A percentile compares a stretch with the other conserved stretches of the same genome.
Conservation (phyloP, 2,113 vertebrate species). For the Psilopsiagon aurifrons region DNA sequence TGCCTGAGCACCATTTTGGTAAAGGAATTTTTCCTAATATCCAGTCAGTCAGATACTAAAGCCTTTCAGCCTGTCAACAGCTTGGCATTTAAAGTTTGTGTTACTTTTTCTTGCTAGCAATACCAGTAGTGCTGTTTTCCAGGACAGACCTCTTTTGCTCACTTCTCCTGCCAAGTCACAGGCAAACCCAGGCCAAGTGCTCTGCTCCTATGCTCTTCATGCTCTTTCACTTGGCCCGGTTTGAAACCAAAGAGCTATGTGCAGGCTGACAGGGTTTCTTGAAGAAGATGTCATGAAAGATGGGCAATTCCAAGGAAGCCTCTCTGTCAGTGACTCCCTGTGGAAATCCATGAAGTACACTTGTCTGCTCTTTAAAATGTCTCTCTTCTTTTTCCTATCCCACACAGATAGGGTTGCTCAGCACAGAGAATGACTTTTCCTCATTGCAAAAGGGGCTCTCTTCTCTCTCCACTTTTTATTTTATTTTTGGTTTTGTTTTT, state of each 20-base stretch:
- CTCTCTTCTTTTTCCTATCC: background rate
- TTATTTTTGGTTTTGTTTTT: background rate
- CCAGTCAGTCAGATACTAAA: background rate
- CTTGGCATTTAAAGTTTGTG: background rate
- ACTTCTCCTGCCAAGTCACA: background rate
- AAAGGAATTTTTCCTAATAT: background rate
- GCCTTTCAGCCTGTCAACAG: background rate
- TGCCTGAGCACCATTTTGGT: background rate
- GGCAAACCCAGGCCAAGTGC: background rate
- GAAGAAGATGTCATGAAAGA: background rate
- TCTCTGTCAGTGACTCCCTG: background rate
- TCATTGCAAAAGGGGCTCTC: background rate
- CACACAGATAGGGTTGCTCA: background rate
- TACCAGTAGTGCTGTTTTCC: background rate
- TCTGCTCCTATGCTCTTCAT: fast-evolving
- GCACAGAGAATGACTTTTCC: background rate
- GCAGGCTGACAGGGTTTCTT: background rate
- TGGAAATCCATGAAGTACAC: background rate
- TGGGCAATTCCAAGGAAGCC: background rate
- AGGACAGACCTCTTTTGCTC: background rate
- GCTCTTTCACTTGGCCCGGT: background rate
- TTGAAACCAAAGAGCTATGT: background rate
- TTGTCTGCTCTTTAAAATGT: background rate
- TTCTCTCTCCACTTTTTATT: background rate
- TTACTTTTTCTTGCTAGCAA: background rate